Evolutionary conservation across 2,888 invertebrate species (phyloP).

Genomic region (Esperia sulphurella): DNA sequence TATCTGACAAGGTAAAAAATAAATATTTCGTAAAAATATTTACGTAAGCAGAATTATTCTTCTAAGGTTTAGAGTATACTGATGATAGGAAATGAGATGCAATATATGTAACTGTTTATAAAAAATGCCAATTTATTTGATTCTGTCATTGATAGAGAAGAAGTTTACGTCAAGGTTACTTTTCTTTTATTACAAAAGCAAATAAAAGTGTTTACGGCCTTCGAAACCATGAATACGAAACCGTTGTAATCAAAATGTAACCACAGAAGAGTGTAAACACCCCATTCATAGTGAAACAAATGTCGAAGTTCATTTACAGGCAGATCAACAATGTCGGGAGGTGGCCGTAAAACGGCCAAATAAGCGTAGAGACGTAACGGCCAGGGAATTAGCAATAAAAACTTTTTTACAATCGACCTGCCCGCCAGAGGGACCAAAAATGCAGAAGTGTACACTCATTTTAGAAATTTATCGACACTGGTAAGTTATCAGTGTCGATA

Average conservation of each 20-base stretch:
- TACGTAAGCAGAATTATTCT: no score
- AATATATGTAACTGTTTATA: no score
- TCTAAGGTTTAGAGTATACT: no score
- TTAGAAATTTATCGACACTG: no score
- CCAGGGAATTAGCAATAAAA: conserved; percentile 70
- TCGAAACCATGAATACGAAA: conserved; percentile 14
- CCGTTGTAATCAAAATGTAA: conserved; percentile 30
- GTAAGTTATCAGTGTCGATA: no score
- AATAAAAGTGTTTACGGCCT: conserved; percentile 8
- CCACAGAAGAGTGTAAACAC: conserved; percentile 35
- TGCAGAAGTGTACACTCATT: neutral
- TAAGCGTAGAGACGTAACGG: conserved; percentile 36
- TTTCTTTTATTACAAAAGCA: neutral
- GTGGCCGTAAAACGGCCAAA: conserved; percentile 39
- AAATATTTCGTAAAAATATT: no score
- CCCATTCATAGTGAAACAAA: conserved; percentile 53
- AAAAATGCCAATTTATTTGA: no score
- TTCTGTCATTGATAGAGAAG: no score
- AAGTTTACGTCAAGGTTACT: no score
- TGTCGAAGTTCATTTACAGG: conserved; percentile 50
- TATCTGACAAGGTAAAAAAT: no score
- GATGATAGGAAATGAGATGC: no score
- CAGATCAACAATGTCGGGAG: conserved; percentile 48
- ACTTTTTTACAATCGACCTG: conserved; percentile 68
- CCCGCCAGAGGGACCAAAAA: conserved; percentile 23